Evolutionary conservation across 2,888 invertebrate genomes (phyloP).

Genomic region (Euspilapteryx auroguttella): DNA sequence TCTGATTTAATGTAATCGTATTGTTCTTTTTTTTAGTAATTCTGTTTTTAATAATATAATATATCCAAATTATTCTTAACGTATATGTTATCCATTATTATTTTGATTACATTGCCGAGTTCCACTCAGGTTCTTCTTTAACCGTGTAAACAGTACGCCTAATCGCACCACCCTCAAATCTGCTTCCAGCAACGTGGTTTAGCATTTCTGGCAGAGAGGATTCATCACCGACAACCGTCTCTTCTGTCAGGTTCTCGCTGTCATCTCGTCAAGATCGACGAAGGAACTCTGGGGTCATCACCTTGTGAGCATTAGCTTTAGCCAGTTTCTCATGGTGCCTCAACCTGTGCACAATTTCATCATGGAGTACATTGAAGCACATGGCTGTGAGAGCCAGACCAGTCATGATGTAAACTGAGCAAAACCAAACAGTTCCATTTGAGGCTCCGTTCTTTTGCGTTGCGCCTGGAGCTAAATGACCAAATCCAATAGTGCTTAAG

Average conservation of each 20-base stretch:
- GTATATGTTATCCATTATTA: too few species aligned
- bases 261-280: conserved; percentile 54
- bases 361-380: conserved; percentile 89
- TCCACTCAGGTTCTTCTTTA: conserved; percentile 27
- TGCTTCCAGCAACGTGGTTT: conserved; percentile 36
- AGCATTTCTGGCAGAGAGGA: conserved; percentile 49
- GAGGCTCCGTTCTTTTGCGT: conserved; percentile 50
- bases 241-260: conserved; percentile 39
- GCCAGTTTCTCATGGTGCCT: conserved; percentile 60
- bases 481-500: conserved; percentile 89
- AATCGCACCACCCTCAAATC: conserved; percentile 35
- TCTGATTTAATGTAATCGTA: too few species aligned
- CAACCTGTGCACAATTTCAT: conserved; percentile 81
- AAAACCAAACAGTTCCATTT: conserved; percentile 82
- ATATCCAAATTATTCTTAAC: too few species aligned
- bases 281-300: conserved; percentile 40
- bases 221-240: conserved; percentile 40
- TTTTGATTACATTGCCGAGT: conserved; percentile 28
- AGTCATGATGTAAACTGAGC: conserved; percentile 86
- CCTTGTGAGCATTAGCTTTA: conserved; percentile 36
- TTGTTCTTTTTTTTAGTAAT: too few species aligned
- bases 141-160: conserved; percentile 40
- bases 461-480: conserved; percentile 78
- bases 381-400: conserved; percentile 88
- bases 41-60: too few species aligned